Percentiles rank a stretch among this genome's conserved stretches.
Conservation (phyloP, 2,113 vertebrate genomes). For the Dasypus novemcinctus region DNA sequence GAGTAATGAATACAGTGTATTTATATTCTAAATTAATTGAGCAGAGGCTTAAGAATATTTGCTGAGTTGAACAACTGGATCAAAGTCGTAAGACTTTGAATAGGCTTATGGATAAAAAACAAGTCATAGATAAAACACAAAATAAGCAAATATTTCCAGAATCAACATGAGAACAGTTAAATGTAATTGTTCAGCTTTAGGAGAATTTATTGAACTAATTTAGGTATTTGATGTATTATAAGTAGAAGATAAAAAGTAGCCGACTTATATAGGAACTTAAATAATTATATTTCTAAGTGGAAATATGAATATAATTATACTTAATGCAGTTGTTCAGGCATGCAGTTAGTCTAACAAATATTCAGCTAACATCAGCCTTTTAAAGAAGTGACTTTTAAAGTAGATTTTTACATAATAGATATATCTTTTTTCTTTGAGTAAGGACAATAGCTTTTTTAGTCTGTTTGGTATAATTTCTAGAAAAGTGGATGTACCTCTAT, state of each 20-base stretch:
- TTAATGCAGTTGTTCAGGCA: not conserved
- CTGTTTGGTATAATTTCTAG: not conserved
- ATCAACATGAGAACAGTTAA: not conserved
- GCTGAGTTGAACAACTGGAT: not conserved
- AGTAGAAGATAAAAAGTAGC: slow-evolving; percentile 5
- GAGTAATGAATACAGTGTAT: not conserved
- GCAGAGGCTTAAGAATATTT: not conserved
- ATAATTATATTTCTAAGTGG: slow-evolving; percentile 12
- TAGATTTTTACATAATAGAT: slow-evolving; percentile 34
- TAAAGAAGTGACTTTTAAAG: slow-evolving; percentile 31
- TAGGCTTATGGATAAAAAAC: not conserved
- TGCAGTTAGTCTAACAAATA: not conserved
- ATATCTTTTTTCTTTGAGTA: not conserved
- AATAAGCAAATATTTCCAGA: slow-evolving; percentile 10
- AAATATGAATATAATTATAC: not conserved
- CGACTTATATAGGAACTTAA: not conserved
- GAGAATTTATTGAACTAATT: slow-evolving; percentile 15
- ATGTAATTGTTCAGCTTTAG: not conserved
- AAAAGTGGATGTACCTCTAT: not conserved
- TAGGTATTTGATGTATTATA: slow-evolving; percentile 8
- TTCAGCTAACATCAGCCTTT: not conserved
- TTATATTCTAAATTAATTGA: not conserved
- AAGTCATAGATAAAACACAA: not conserved
- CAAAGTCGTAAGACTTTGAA: not conserved
- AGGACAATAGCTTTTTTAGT: not conserved